Conservation (phyloP, 2,888 invertebrate genomes). For the Macrophya annulata region DNA sequence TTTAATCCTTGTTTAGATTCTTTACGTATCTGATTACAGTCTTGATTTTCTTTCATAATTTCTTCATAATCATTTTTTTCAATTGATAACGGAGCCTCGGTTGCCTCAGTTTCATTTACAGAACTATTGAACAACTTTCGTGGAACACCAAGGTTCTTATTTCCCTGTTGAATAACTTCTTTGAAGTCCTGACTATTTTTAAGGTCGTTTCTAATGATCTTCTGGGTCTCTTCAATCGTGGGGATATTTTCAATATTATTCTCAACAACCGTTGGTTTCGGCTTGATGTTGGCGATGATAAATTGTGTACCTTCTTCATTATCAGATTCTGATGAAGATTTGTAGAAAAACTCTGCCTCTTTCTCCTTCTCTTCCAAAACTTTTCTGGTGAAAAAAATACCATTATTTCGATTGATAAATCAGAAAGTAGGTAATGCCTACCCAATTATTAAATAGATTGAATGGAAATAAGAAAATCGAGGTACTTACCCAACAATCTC, state of each 20-base stretch:
- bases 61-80: slow-evolving; percentile 69
- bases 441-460: slow-evolving; percentile 23
- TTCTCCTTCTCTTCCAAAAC: slow-evolving; percentile 87
- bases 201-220: slow-evolving; percentile 56
- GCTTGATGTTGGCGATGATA: background rate
- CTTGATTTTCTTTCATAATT: slow-evolving; percentile 30
- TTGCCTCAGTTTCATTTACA: slow-evolving; percentile 78
- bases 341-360: slow-evolving; percentile 88
- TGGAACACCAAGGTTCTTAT: slow-evolving; percentile 63
- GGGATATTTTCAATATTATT: slow-evolving; percentile 19
- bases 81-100: slow-evolving; percentile 79
- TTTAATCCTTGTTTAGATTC: slow-evolving; percentile 59
- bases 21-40: slow-evolving; percentile 54
- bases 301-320: slow-evolving; percentile 65
- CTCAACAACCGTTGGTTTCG: background rate
- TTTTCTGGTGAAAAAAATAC: slow-evolving; percentile 79
- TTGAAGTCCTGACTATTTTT: slow-evolving; percentile 63
- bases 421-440: background rate
- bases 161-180: slow-evolving; percentile 64
- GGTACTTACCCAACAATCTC: slow-evolving; percentile 77
- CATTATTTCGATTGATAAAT: background rate
- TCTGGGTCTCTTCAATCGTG: slow-evolving; percentile 61
- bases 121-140: slow-evolving; percentile 72
- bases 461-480: slow-evolving; percentile 33
- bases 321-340: slow-evolving; percentile 86